These are phyloP conservation scores for Barbus barbus DNA, from an alignment of 2,113 vertebrate genomes.

Conservation along the genomic window DNA sequence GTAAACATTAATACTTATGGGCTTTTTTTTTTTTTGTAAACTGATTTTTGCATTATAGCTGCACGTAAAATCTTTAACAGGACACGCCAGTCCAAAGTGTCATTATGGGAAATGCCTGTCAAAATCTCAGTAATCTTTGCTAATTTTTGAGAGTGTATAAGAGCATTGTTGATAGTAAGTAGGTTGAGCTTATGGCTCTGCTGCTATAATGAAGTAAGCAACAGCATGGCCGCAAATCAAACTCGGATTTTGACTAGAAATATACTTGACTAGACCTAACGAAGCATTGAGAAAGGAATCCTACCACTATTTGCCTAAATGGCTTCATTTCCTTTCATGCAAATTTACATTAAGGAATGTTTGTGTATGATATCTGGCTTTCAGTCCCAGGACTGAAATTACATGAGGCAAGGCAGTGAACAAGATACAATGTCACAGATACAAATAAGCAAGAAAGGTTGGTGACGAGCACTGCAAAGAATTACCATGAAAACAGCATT, in stretches of 20 bases:
- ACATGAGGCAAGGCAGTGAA: constrained; percentile 45
- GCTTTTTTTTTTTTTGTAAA: not conserved
- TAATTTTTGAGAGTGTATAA: not conserved
- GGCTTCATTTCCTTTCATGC: constrained; percentile 52
- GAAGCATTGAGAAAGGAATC: constrained; percentile 32
- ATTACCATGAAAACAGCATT: constrained; percentile 44
- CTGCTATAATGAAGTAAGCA: constrained; percentile 22
- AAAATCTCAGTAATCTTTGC: not conserved
- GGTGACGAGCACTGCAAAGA: constrained; percentile 50
- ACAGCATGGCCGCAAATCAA: constrained; percentile 12
- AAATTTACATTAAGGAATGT: constrained; percentile 51
- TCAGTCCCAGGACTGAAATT: constrained; percentile 35
- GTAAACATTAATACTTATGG: constrained; percentile 25
- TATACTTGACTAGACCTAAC: constrained; percentile 10
- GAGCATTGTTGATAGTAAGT: not conserved
- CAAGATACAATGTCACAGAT: constrained; percentile 37
- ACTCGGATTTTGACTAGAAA: not conserved
- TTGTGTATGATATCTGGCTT: constrained; percentile 45
- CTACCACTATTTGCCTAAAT: constrained; percentile 50
- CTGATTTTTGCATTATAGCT: constrained; percentile 15
- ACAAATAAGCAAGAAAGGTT: constrained; percentile 46
- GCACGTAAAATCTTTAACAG: constrained; percentile 28
- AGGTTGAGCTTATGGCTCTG: constrained; percentile 18
- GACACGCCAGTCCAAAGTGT: constrained; percentile 38
- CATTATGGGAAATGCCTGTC: not conserved